Evolutionary conservation across 1,140 invertebrate species (phyloP), one percentile per base, ranked within the genome.

Genomic region (Caligus rogercresseyi): DNA sequence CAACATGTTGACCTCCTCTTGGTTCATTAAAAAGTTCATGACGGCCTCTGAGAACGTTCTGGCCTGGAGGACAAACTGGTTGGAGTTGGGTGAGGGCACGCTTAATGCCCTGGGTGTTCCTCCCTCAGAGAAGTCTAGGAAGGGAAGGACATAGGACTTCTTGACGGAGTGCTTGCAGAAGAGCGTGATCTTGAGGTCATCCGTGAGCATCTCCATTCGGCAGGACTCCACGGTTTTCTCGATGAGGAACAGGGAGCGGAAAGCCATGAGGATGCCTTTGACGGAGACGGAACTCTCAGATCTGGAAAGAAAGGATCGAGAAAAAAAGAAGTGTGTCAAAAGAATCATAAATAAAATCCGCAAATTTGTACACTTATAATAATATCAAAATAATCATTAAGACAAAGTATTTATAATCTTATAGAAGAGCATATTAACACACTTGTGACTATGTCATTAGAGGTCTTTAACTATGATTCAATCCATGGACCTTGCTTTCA

Each of bases 21-120:
- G 31, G n/a, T 43, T 43, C n/a, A n/a, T 43, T 43, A 43, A 43
- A n/a, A 43, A 43, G n/a, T 43, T 43, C n/a, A 43, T 43, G n/a
- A 43, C 31, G 7, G 31, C 31, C 31, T 43, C 31, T 11, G 31
- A 43, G n/a, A 43, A 43, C 7, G 31, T 43, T 43, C n/a, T 43
- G 31, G 31, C 7, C 31, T 43, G 7, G 31, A 43, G 7, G n/a
- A 43, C 7, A n/a, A 43, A 43, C 31, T 43, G 31, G 31, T 43
- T 43, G 31, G 31, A 43, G n/a, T n/a, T n/a, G n/a, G n/a, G n/a
- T n/a, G n/a, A n/a, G 7, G 7, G 31, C n/a, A 7, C 31, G n/a
- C 7, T 11, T 11, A 43, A n/a, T 43, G 7, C 31, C 7, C 7
- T 43, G 7, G 7, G 31, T 43, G 31, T 43, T 11, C n/a, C n/a